Percentiles rank a stretch among this genome's conserved stretches.
Conservation (phyloP, 2,797 vertebrate genomes). For the Xiphophorus birchmanni region DNA sequence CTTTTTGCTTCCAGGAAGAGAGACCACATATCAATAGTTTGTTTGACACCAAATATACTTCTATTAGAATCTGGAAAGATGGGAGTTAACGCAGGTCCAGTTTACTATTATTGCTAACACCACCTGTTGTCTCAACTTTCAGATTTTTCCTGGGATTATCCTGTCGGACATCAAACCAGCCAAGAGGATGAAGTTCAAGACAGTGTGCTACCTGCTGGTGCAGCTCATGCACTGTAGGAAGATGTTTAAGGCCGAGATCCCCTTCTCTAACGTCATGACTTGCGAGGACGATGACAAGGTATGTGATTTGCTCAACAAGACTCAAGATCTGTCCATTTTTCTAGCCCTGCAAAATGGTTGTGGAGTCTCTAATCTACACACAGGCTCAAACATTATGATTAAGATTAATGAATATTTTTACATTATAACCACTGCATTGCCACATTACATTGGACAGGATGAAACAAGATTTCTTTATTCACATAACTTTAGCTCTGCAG, state of each 20-base stretch:
- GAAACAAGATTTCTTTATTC: background rate
- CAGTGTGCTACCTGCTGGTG: slow-evolving; percentile 93
- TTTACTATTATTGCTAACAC: background rate
- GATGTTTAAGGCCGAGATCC: slow-evolving; percentile 98
- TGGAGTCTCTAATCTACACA: slow-evolving; percentile 53
- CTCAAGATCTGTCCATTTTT: background rate
- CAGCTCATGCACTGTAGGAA: slow-evolving; percentile 97
- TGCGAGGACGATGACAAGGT: slow-evolving; percentile 98
- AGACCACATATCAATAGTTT: background rate
- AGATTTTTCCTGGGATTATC: slow-evolving; percentile 96
- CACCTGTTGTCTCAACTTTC: slow-evolving; percentile 28
- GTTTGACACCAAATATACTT: background rate
- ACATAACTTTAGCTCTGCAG: background rate
- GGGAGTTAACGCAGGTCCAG: background rate
- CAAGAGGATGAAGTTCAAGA: slow-evolving; percentile 98
- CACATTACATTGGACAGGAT: background rate
- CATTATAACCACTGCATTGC: background rate
- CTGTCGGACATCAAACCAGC: slow-evolving; percentile 96
- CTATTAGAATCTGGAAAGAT: background rate
- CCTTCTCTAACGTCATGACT: slow-evolving; percentile 97
- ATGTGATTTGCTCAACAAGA: background rate
- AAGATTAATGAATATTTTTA: background rate
- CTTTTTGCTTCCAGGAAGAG: background rate
- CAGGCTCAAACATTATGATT: background rate
- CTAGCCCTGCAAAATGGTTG: slow-evolving; percentile 41